Evolutionary conservation across 2,797 vertebrate species (phyloP).

Genomic region (Forpus xanthops): DNA sequence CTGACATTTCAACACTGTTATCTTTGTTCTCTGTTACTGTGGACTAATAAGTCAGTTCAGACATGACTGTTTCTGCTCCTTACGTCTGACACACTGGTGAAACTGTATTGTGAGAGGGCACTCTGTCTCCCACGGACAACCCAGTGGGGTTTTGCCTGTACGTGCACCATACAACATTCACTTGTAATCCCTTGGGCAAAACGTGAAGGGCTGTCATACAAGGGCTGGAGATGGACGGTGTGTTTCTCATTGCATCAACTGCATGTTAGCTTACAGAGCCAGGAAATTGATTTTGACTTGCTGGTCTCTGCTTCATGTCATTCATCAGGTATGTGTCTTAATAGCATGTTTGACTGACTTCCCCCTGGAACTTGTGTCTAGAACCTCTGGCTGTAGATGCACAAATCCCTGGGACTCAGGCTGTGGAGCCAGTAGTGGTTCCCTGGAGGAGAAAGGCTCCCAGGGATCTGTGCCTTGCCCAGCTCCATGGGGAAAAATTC

Average conservation of each 20-base stretch:
- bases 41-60: background rate
- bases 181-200: background rate
- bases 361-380: background rate
- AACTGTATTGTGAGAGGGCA: background rate
- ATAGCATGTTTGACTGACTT: background rate
- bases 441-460: background rate
- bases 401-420: background rate
- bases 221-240: background rate
- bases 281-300: background rate
- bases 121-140: background rate
- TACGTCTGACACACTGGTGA: background rate
- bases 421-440: background rate
- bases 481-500: background rate
- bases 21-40: background rate
- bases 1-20: background rate
- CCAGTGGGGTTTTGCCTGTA: background rate
- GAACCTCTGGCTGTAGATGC: background rate
- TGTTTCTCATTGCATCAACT: background rate
- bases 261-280: background rate
- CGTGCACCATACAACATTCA: accelerated
- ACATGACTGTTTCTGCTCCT: background rate
- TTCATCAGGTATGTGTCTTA: background rate
- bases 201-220: background rate
- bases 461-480: background rate
- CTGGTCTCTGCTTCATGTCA: background rate